A percentile compares a stretch with the other conserved stretches of the same genome.
Evolutionary conservation across 2,113 vertebrate species (phyloP).

Genomic region (western clawed frog (Xenopus tropicalis)): UCB_Xtro_10.0 CM004448.2:58439501-58440000

Average conservation of each 20-base stretch:
- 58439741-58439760: constrained; percentile 57
- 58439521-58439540: constrained; percentile 72
- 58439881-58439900: constrained; percentile 65
- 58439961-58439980: not conserved
- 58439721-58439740: constrained; percentile 53
- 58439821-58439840: constrained; percentile 58
- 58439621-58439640: constrained; percentile 65
- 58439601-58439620: constrained; percentile 65
- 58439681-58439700: constrained; percentile 55
- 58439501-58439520: constrained; percentile 67
- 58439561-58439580: constrained; percentile 74
- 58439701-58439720: constrained; percentile 50
- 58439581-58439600: constrained; percentile 67
- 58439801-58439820: constrained; percentile 56
- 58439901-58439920: constrained; percentile 62
- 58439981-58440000: not conserved
- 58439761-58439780: constrained; percentile 58
- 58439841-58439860: constrained; percentile 54
- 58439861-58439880: constrained; percentile 64
- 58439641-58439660: constrained; percentile 62
- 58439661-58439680: constrained; percentile 59
- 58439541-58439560: constrained; percentile 66
- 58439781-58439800: constrained; percentile 59
- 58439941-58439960: constrained; percentile 49
- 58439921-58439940: constrained; percentile 47